Evolutionary conservation across 1,140 invertebrate species (phyloP), one percentile per base, ranked within the genome.

Genomic region (Whitmania pigra): DNA sequence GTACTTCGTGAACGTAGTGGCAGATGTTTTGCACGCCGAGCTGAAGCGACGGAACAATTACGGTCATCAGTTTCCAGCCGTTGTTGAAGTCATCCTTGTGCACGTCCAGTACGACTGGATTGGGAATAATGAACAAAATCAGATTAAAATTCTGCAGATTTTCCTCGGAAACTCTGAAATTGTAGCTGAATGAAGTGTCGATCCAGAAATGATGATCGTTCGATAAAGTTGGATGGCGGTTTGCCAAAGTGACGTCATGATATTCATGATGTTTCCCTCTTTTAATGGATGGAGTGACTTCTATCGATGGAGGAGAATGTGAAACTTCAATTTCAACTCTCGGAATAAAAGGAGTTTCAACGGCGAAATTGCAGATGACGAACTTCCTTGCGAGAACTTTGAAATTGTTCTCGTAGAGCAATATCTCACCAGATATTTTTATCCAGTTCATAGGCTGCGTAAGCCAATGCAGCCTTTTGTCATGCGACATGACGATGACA

Each of bases 401-500:
- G 15, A 25, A 31, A 13, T 63, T 63, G 57, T 63, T 63, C 29
- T 63, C 57, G 18, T 25, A 22, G 29, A 63, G 22, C 22, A 25
- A 25, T 4, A 63, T 63, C 57, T 63, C 57, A n/a, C 57, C 57
- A 0, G 29, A 15, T 63, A 63, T 63, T 22, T 31, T 22, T 25
- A 63, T 31, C 57, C 57, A 63, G 57, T 63, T 63, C 22, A 63
- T 25, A n/a, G 57, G 57, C 22, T 63, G 57, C 22, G 57, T 25
- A 17, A 63, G 22, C 22, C 57, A 63, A 63, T 63, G 29, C 57
- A 63, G 29, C 20, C 29, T 63, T 31, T 63, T 63, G 57, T 63
- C 57, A 31, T 63, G 29, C 6, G 22, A 63, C 57, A 63, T 63
- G 6, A 31, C 22, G 29, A 63, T 17, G 22, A 25, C 22, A 31